phyloP scores from a whole-genome alignment of 2,113 vertebrate genomes.

The Eulemur rufifrons region DNA sequence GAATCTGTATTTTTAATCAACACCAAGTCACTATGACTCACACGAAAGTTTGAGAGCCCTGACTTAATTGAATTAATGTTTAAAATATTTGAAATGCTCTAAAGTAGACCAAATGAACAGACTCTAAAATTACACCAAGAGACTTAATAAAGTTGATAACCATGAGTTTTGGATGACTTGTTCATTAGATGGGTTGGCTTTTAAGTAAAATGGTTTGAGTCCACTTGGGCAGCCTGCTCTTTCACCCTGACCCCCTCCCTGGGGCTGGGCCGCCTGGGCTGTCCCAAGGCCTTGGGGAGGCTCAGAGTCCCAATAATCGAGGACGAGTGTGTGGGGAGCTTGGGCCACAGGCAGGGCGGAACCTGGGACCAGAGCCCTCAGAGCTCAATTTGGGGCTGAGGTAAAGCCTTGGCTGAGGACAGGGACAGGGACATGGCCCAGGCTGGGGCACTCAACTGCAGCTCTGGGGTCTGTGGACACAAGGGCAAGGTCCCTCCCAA shows the following conservation, averaged over 20 bases:
- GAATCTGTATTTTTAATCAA: background rate
- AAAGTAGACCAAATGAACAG: slow-evolving; percentile 7
- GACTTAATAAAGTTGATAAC: background rate
- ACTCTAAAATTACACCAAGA: background rate
- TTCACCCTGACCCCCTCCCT: background rate
- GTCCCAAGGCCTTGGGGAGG: background rate
- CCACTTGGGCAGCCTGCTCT: background rate
- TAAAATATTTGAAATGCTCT: slow-evolving; percentile 29
- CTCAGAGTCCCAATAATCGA: background rate
- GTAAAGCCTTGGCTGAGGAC: background rate
- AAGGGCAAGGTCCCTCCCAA: background rate
- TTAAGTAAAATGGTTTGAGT: background rate
- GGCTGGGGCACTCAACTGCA: background rate
- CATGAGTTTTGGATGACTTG: background rate
- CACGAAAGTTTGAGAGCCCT: background rate
- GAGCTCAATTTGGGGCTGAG: background rate
- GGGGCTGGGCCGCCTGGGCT: background rate
- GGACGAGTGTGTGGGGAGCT: background rate
- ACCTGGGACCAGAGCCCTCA: background rate
- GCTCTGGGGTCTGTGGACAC: background rate
- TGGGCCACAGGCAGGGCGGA: background rate
- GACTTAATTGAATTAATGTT: background rate
- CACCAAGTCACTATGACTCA: background rate
- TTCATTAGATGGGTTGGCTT: background rate
- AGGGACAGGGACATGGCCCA: background rate